Base-by-base conservation (phyloP, 2,888 invertebrate genomes). In the Pseudeuparius sepicola region DNA sequence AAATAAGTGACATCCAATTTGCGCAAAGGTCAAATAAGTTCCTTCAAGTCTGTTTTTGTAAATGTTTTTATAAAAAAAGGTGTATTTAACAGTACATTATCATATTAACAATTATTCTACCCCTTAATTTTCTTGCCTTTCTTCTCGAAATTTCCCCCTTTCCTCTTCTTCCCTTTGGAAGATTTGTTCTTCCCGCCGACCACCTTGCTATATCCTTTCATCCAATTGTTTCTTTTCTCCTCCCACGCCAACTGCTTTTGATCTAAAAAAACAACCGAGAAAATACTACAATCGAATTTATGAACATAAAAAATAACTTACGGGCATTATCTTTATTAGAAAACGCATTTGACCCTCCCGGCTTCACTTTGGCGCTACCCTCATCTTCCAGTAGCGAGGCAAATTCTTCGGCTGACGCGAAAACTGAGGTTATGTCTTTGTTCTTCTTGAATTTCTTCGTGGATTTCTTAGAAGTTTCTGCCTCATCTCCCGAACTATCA, bases 371-470 rank as follows among this genome's bases (percentile, higher is more conserved):
- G 3, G 74, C 69, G 28, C 72, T 68, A 1, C 82, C 81, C 29
- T 84, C 83, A 39, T 88, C 85, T 60, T 93, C 92, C 33, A 94
- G 64, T 47, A 92, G 67, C 26, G 84, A 78, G 0, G 90, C 80
- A 65, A 93, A 93, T 62, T 90, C 80, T 59, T 89, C 89, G 0
- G 87, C 87, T 1, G 86, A 81, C 2, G 86, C 84, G 63, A 88
- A 88, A 18, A 85, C 54, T 0, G 75, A 73, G 24, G 69, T 67
- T 26, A 75, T 64, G 46, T 75, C 73, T n/a, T 46, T 47, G 30
- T 49, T 50, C 12, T 20, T 36, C 33, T 42, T 34, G 29, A 36
- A 33, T 31, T 44, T 42, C 38, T 49, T 44, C 17, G 41, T 28
- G 10, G 30, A 36, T 33, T 41, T 33, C 33, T 41, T 37, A 23